A percentile compares a stretch with the other conserved stretches of the same genome.
These are phyloP conservation scores for Drosophila incognita DNA, from an alignment of 2,888 invertebrate species.

Conservation along the genomic window DNA sequence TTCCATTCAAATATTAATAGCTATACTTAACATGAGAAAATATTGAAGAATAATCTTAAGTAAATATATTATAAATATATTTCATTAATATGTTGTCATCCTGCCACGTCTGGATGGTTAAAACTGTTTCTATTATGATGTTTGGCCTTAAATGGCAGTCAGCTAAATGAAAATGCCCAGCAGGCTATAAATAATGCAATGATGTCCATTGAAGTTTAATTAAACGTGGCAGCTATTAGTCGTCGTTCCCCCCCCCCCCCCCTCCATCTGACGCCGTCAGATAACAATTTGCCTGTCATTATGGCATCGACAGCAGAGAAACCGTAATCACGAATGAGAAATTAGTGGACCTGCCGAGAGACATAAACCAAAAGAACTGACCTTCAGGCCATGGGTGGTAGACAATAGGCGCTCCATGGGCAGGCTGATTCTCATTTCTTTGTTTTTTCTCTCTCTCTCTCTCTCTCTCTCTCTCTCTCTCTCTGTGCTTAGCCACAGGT, in stretches of 20 bases:
- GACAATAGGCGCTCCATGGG: constrained; percentile 23
- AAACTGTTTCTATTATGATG: constrained; percentile 18
- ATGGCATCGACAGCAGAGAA: constrained; percentile 37
- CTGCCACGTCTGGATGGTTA: background rate
- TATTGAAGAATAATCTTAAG: background rate
- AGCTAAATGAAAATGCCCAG: constrained; percentile 55
- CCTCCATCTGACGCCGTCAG: constrained; percentile 23
- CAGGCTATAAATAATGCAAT: constrained; percentile 71
- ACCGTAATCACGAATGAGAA: constrained; percentile 74
- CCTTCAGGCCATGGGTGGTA: constrained; percentile 39
- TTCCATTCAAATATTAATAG: constrained; percentile 26
- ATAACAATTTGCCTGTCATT: constrained; percentile 59
- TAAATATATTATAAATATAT: background rate
- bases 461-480: background rate
- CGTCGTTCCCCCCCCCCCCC: background rate
- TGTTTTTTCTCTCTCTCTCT: background rate
- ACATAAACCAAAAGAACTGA: constrained; percentile 48
- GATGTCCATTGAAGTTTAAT: constrained; percentile 74
- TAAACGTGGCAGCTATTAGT: constrained; percentile 56
- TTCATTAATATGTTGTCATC: background rate
- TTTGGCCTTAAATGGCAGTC: constrained; percentile 18
- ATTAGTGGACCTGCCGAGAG: constrained; percentile 49
- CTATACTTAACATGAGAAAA: background rate
- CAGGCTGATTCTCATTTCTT: background rate
- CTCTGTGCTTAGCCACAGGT: constrained; percentile 49